phyloP scores from a whole-genome alignment of 2,797 vertebrate genomes.

The Clarias platycephalus region DNA sequence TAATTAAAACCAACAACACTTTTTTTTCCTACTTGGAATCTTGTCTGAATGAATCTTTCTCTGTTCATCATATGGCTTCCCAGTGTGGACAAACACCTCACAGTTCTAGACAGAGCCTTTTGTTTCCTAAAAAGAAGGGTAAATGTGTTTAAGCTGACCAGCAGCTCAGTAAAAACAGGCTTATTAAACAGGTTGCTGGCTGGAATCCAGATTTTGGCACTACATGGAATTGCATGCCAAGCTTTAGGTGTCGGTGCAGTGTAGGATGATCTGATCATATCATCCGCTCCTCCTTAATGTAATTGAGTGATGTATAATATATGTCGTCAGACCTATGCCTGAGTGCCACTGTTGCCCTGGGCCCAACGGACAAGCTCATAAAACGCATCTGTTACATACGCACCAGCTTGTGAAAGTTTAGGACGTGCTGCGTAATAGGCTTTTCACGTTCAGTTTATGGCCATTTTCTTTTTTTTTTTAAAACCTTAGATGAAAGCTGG shows the following conservation, averaged over 20 bases:
- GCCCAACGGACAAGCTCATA: constrained; percentile 23
- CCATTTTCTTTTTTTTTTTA: neutral
- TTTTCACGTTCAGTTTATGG: constrained; percentile 16
- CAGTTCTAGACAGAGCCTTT: neutral
- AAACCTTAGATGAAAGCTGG: neutral
- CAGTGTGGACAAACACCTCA: neutral
- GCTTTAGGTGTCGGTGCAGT: constrained; percentile 17
- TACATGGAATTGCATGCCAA: constrained; percentile 1
- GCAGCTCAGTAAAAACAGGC: neutral
- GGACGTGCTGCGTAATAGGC: neutral
- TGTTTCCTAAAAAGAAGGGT: too few species aligned
- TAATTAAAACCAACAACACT: neutral
- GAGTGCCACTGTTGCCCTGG: constrained; percentile 36
- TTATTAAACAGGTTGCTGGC: constrained; percentile 8
- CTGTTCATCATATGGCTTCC: neutral
- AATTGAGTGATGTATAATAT: constrained; percentile 47
- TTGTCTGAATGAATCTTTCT: neutral
- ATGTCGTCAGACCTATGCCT: constrained; percentile 15
- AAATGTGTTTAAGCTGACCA: neutral
- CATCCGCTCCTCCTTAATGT: constrained; percentile 52
- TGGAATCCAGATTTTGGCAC: constrained; percentile 8
- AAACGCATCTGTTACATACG: constrained; percentile 38
- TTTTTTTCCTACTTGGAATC: neutral
- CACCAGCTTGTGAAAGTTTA: constrained; percentile 34
- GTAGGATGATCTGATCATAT: constrained; percentile 49